These are phyloP conservation scores for Melanostigma gelatinosum DNA, from an alignment of 2,113 vertebrate species.

Conservation along the genomic window DNA sequence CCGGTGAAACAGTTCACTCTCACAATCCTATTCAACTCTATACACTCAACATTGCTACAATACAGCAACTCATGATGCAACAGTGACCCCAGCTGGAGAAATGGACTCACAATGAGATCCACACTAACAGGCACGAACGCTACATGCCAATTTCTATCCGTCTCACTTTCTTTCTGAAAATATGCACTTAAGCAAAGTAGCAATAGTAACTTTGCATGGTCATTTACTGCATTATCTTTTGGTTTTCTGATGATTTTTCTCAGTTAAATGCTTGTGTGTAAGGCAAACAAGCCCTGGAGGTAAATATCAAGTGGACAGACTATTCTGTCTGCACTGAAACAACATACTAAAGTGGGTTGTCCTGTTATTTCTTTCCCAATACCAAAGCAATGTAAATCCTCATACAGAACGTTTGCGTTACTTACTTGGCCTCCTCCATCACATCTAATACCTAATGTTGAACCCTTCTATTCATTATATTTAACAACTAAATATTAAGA, in stretches of 20 bases:
- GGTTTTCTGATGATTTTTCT: background rate
- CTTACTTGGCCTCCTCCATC: background rate
- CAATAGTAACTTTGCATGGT: background rate
- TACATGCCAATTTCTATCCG: background rate
- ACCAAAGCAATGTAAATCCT: background rate
- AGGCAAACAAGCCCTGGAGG: background rate
- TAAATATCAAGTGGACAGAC: background rate
- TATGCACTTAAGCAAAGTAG: background rate
- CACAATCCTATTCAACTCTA: background rate
- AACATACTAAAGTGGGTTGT: background rate
- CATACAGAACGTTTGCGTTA: too few relatives aligned
- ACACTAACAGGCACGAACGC: background rate
- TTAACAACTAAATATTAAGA: background rate
- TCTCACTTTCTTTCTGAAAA: background rate
- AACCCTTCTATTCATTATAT: background rate
- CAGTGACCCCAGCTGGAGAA: slow-evolving; percentile 68
- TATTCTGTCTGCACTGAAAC: background rate
- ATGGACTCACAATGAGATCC: background rate
- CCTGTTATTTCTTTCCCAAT: background rate
- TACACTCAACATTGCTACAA: background rate
- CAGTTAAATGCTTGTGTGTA: background rate
- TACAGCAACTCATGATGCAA: slow-evolving; percentile 35
- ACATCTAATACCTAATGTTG: background rate
- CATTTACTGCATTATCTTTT: background rate
- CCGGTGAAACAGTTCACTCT: background rate